Conservation (phyloP, 2,888 invertebrate species). For the Stenolophus ochropezus region DNA sequence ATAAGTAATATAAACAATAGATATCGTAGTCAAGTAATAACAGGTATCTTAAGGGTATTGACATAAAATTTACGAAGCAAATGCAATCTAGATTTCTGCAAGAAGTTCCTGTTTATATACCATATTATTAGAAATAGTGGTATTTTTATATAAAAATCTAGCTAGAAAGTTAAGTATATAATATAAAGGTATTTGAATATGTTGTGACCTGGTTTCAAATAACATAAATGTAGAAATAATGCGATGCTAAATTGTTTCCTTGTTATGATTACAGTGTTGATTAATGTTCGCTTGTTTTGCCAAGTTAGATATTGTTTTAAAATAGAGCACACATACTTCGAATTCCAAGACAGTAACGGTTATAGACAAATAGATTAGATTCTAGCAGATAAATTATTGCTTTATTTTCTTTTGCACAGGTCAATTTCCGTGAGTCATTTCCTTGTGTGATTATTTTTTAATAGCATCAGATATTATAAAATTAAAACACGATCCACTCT, state of each 20-base stretch:
- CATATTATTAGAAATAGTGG: neutral
- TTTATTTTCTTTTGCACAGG: neutral
- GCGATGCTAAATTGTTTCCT: conserved; percentile 9
- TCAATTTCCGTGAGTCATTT: neutral
- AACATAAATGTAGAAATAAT: conserved; percentile 23
- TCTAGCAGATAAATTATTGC: neutral
- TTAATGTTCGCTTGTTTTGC: neutral
- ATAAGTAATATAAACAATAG: too few species aligned
- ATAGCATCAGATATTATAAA: too few species aligned
- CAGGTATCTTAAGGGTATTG: too few species aligned
- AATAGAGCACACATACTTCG: neutral
- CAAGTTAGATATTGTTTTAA: neutral
- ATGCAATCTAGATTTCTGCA: too few species aligned
- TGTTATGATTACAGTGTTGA: conserved; percentile 24
- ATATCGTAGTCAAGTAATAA: too few species aligned
- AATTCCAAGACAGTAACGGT: neutral
- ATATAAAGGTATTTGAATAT: neutral
- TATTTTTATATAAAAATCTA: neutral
- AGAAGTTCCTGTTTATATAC: neutral
- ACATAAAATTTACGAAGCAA: too few species aligned
- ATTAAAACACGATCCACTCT: too few species aligned
- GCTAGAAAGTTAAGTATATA: neutral
- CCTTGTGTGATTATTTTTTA: neutral
- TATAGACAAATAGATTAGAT: neutral
- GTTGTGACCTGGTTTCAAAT: conserved; percentile 6